Conservation (phyloP, 2,113 vertebrate species). For the Mesitornis unicolor region DNA sequence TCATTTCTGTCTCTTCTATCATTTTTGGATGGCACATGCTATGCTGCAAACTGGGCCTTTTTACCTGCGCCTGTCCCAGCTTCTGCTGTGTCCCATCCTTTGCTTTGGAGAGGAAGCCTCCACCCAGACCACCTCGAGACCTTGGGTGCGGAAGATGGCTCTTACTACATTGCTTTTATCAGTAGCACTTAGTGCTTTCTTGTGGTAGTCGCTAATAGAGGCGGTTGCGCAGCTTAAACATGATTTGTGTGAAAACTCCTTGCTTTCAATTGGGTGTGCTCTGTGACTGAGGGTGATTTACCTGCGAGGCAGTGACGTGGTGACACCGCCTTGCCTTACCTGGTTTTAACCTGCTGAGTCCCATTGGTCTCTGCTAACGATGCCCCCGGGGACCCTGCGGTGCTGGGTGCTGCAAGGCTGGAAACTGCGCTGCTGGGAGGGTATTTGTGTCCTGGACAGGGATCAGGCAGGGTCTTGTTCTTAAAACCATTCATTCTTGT, state of each 20-base stretch:
- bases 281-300: neutral
- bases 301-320: neutral
- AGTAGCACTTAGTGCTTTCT: neutral
- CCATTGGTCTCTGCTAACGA: neutral
- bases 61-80: neutral
- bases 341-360: neutral
- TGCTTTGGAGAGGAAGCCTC: constrained; percentile 3
- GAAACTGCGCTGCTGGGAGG: neutral
- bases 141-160: neutral
- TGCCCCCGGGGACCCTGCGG: rapidly evolving
- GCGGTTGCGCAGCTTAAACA: neutral
- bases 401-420: neutral
- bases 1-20: no score
- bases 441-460: neutral
- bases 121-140: neutral
- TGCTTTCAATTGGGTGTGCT: neutral
- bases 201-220: neutral
- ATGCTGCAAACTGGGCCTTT: neutral
- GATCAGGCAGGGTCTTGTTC: neutral
- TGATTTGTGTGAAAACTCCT: neutral
- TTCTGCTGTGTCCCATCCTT: neutral
- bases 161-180: neutral
- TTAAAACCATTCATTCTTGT: neutral
- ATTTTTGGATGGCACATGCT: rapidly evolving
- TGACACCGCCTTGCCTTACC: neutral